Percentiles rank a stretch among this genome's conserved stretches.
These are phyloP conservation scores for Scomber colias DNA, from an alignment of 2,113 vertebrate species.

Conservation along the genomic window DNA sequence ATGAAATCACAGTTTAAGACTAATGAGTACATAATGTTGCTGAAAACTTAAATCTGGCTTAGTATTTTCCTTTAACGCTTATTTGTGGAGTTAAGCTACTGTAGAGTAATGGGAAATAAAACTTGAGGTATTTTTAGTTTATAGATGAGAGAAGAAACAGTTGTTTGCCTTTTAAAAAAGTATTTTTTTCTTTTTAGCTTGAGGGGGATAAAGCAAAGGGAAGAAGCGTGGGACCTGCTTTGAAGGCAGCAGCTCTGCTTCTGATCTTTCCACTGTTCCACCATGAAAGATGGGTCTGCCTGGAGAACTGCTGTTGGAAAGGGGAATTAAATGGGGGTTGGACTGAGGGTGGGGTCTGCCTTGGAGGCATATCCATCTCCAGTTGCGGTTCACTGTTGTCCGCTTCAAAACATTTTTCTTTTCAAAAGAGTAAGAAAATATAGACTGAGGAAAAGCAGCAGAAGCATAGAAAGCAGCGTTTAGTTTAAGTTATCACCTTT, in stretches of 20 bases:
- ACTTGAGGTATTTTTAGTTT: neutral
- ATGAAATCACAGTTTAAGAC: neutral
- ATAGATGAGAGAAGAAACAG: neutral
- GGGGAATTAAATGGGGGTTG: conserved; percentile 57
- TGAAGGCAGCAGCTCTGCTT: conserved; percentile 69
- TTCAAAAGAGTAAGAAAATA: conserved; percentile 49
- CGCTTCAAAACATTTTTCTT: conserved; percentile 62
- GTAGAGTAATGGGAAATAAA: neutral
- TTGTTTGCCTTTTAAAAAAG: conserved; percentile 1
- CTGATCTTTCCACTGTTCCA: conserved; percentile 69
- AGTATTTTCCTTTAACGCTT: neutral
- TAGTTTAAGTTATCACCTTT: neutral
- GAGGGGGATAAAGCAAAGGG: conserved; percentile 60
- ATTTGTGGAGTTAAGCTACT: neutral
- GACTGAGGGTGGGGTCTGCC: conserved; percentile 75
- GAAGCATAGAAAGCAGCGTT: neutral
- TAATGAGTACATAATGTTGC: too few relatives aligned
- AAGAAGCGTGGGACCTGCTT: conserved; percentile 79
- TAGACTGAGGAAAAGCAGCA: conserved; percentile 19
- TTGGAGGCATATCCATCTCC: conserved; percentile 68
- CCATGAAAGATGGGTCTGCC: conserved; percentile 70
- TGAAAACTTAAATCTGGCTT: neutral
- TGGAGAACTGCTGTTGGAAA: conserved; percentile 63
- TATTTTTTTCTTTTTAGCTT: conserved; percentile 52
- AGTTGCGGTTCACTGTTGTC: conserved; percentile 68